Evolutionary conservation across 2,888 invertebrate genomes (phyloP), one percentile per base, ranked within the genome.

Genomic region (Pandemis heparana): DNA sequence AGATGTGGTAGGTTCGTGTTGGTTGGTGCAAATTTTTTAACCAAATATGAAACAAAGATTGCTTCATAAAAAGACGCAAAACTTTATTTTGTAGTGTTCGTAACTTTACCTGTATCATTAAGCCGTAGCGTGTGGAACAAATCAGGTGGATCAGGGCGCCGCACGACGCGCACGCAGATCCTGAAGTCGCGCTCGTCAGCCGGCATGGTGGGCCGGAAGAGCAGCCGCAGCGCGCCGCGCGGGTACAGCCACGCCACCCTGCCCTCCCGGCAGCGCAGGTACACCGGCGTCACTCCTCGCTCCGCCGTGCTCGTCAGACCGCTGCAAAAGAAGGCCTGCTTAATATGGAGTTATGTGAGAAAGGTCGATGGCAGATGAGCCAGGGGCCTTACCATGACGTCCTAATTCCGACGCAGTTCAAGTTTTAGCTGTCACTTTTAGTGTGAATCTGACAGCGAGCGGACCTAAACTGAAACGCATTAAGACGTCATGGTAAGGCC

Each of bases 171-270:
- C 71, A 97, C 94, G 89, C 97, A 97, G 61, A 96, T 96, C 56
- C 95, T 95, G 90, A 97, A 97, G 82, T 96, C 96, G 41, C 92
- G 88, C 79, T 95, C 95, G 75, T 92, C 94, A 38, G 93, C 92
- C 10, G 96, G 96, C 79, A 96, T 89, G 51, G 96, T 95, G 48
- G 96, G 95, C 66, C 95, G 92, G 77, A 97, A 95, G 60, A 97
- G 95, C 64, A 97, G 95, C 32, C 97, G 90, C 18, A 97, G 90
- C 0, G 97, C 97, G 0, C 97, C 97, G 8, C 96, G 95, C 0
- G 97, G 97, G 86, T 97, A 97, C 80, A 95, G 89, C 97, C 97
- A 97, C n/a, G 95, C 94, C 12, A 97, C 95, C 23, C 93, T 91
- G 39, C 97, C 97, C 75, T 96, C 96, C 23, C 96, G 95, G 83